Base-by-base conservation (phyloP, 2,797 vertebrate genomes). In the Brachyrhaphis roseni region DNA sequence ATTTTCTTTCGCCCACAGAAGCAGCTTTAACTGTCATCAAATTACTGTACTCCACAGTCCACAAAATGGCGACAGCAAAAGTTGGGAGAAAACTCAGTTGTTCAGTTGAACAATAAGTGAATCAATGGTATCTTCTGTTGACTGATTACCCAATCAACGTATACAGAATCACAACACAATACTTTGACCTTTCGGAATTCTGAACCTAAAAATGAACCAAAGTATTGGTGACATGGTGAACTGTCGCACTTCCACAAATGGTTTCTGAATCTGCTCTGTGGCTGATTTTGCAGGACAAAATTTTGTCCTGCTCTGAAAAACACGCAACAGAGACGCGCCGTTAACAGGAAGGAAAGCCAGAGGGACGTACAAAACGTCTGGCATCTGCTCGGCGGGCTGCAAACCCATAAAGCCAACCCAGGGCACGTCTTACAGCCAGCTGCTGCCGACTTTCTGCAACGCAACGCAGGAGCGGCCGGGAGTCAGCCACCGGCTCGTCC, bases 361-460 rank as follows among this genome's bases (percentile, higher is more conserved):
- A 39, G 90, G 90, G 86, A 90, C 26, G 1, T 0, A 39, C 86
- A 81, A 82, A 84, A 86, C 20, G 78, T 85, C 88, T 91, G 89
- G 86, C 92, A 90, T 92, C 91, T 92, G 92, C 86, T 91, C 73
- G 11, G 80, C 88, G 89, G 83, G 85, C 84, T 91, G 88, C 88
- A 87, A 89, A 90, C 91, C 92, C 85, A 89, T 90, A 90, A 90
- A 92, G 85, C 80, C 88, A 81, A 90, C 86, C 89, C 87, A 86
- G 87, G 86, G 86, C 73, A 84, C 86, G 77, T 91, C 88, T 90
- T 88, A 91, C 89, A 91, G 88, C 90, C 92, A 91, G 91, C 89
- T 92, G 92, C 87, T 15, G 2, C 83, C 75, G 86, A 91, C 80
- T 84, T 88, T 86, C 87, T 87, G 88, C 62, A 16, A 77, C 88